A percentile compares a stretch with the other conserved stretches of the same genome.
phyloP scores from a whole-genome alignment of 2,888 invertebrate species.

The Gari tellinella region DNA sequence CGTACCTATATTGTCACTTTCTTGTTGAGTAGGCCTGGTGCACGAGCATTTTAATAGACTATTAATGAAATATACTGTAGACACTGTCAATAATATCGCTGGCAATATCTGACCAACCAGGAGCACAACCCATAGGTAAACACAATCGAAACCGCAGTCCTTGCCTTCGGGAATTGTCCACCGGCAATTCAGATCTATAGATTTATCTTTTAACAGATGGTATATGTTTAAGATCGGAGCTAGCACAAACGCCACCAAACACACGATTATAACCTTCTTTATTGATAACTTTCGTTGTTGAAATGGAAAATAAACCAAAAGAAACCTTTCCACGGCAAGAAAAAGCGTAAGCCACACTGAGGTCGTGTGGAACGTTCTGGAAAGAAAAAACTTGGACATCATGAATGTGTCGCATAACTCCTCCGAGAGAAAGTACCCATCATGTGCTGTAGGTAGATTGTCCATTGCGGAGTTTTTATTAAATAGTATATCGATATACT shows the following conservation, averaged over 20 bases:
- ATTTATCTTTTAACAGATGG: constrained; percentile 23
- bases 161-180: constrained; percentile 10
- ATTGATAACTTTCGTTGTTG: constrained; percentile 5
- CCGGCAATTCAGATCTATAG: constrained; percentile 8
- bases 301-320: constrained; percentile 26
- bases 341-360: constrained; percentile 63
- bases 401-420: constrained; percentile 29
- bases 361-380: constrained; percentile 52
- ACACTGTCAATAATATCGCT: constrained; percentile 1
- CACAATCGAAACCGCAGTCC: neutral
- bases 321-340: constrained; percentile 53
- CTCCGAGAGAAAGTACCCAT: constrained; percentile 6
- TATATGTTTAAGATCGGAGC: constrained; percentile 22
- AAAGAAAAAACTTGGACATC: constrained; percentile 43
- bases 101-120: constrained; percentile 4
- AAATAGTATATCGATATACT: too few relatives aligned
- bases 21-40: neutral
- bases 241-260: constrained; percentile 1
- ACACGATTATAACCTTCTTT: constrained; percentile 3
- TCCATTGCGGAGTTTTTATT: too few relatives aligned
- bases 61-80: neutral
- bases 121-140: neutral
- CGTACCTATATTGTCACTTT: constrained; percentile 8
- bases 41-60: constrained; percentile 2
- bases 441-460: neutral